These are phyloP conservation scores for Sapayoa aenigma DNA, from an alignment of 2,113 vertebrate genomes.

Conservation along the genomic window DNA sequence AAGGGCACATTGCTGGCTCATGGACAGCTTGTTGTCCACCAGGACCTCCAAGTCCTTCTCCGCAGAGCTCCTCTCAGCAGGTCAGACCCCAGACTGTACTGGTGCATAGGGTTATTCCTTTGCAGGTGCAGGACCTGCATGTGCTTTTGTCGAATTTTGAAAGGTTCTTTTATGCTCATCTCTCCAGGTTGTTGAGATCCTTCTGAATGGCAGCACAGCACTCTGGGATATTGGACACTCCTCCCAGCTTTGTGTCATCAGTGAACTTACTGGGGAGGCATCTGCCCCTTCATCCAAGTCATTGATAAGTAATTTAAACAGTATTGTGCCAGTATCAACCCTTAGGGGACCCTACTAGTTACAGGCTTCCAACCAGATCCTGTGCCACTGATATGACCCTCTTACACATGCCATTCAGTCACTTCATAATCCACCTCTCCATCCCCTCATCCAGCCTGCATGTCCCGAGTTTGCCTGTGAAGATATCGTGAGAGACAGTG, in stretches of 20 bases:
- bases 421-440: background rate
- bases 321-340: background rate
- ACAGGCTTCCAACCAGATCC: background rate
- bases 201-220: background rate
- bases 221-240: rapidly evolving
- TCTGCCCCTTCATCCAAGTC: background rate
- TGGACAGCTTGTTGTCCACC: background rate
- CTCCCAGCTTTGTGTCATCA: background rate
- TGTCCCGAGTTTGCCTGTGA: background rate
- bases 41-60: background rate
- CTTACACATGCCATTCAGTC: background rate
- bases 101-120: background rate
- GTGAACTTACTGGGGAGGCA: background rate
- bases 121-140: background rate
- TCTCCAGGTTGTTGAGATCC: background rate
- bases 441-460: background rate
- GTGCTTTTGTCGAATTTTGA: background rate
- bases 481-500: background rate
- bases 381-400: background rate
- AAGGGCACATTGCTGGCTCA: background rate
- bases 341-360: background rate
- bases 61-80: too few species aligned
- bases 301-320: background rate
- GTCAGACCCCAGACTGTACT: background rate
- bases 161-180: background rate